A percentile compares a stretch with the other conserved stretches of the same genome.
phyloP scores from a whole-genome alignment of 2,113 vertebrate species.

The Prolemur simus region DNA sequence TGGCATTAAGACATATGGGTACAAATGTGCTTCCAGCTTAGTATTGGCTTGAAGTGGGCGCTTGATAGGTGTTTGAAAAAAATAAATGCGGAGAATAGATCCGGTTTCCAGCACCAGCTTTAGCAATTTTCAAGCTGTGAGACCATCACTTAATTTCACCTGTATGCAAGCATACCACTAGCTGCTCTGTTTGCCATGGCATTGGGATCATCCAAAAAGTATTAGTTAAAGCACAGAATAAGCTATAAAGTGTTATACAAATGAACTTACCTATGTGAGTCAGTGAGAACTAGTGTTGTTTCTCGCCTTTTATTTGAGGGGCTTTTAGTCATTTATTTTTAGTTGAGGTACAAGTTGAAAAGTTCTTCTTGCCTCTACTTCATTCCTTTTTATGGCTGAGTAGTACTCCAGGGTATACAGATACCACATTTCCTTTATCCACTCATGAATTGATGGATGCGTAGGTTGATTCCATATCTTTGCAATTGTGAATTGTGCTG shows the following conservation, averaged over 20 bases:
- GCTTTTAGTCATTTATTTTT: background rate
- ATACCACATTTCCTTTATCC: too few relatives aligned
- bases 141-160: background rate
- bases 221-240: background rate
- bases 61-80: background rate
- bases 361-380: background rate
- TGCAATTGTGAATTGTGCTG: too few relatives aligned
- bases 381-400: too few relatives aligned
- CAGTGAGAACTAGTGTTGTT: background rate
- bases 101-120: background rate
- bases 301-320: background rate
- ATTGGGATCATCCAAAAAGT: background rate
- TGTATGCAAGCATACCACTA: background rate
- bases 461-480: too few relatives aligned
- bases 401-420: too few relatives aligned
- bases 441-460: too few relatives aligned
- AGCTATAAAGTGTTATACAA: background rate
- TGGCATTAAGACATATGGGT: background rate
- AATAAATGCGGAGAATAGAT: background rate
- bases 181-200: background rate
- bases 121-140: background rate
- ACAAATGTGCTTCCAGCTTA: background rate
- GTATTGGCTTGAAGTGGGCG: background rate
- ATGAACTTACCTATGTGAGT: background rate
- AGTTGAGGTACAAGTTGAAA: background rate